Evolutionary conservation across 2,888 invertebrate species (phyloP).

Genomic region (Esperia sulphurella): DNA sequence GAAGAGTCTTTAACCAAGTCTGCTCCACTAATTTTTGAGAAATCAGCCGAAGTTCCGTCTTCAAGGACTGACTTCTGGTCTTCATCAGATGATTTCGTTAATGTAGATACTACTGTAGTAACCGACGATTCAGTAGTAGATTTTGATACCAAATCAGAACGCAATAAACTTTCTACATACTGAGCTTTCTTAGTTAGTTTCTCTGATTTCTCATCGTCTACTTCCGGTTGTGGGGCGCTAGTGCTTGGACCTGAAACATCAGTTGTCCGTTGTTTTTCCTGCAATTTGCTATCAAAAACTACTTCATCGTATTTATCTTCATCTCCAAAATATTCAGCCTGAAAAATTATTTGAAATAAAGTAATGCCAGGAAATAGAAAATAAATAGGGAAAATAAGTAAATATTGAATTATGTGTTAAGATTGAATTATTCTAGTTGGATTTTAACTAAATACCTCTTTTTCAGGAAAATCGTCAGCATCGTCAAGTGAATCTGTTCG

Average conservation of each 20-base stretch:
- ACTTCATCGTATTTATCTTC: constrained; percentile 48
- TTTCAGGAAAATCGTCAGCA: constrained; percentile 75
- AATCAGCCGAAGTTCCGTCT: constrained; percentile 69
- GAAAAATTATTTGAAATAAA: neutral
- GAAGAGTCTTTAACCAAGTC: constrained; percentile 67
- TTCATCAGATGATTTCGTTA: constrained; percentile 71
- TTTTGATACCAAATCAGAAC: constrained; percentile 61
- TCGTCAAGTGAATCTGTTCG: constrained; percentile 74
- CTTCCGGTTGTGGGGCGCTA: constrained; percentile 26
- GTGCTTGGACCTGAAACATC: constrained; percentile 31
- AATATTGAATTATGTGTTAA: too few species aligned
- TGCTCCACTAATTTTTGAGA: constrained; percentile 69
- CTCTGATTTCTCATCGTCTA: constrained; percentile 37
- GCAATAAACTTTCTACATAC: constrained; percentile 49
- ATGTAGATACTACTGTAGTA: constrained; percentile 65
- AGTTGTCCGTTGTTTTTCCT: constrained; percentile 19
- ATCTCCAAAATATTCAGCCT: constrained; percentile 63
- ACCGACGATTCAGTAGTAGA: constrained; percentile 74
- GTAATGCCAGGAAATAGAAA: neutral
- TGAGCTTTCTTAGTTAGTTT: constrained; percentile 47
- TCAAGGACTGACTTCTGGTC: constrained; percentile 68
- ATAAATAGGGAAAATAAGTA: too few species aligned
- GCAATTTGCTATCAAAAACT: constrained; percentile 25
- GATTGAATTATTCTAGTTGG: neutral
- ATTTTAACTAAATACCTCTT: constrained; percentile 49